These are phyloP conservation scores for Drosophila sordidapex DNA, from an alignment of 2,888 invertebrate genomes.

Conservation along the genomic window DNA sequence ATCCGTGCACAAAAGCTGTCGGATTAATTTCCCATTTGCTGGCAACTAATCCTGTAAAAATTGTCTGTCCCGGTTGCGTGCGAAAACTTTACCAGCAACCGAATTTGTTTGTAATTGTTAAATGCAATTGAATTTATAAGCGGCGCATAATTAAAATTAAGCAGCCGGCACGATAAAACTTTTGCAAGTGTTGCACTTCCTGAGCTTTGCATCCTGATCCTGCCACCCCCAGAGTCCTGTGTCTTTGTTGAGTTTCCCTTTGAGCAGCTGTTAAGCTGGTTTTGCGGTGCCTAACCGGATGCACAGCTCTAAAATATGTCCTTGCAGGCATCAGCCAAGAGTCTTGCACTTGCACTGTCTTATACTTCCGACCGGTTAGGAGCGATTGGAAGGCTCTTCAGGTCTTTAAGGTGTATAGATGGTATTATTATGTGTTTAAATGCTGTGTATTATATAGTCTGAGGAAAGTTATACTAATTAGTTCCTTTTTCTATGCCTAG, in stretches of 20 bases:
- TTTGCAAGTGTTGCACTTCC: slow-evolving; percentile 70
- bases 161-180: slow-evolving; percentile 68
- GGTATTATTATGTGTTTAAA: background rate
- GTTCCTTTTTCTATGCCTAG: background rate
- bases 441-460: background rate
- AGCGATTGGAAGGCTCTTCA: background rate
- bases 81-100: slow-evolving; percentile 45
- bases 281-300: slow-evolving; percentile 40
- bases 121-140: slow-evolving; percentile 80
- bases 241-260: slow-evolving; percentile 31
- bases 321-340: slow-evolving; percentile 6
- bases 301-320: slow-evolving; percentile 28
- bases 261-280: slow-evolving; percentile 41
- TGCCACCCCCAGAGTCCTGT: slow-evolving; percentile 11
- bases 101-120: slow-evolving; percentile 75
- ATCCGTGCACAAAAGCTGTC: slow-evolving; percentile 37
- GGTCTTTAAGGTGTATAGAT: background rate
- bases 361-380: too few species aligned
- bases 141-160: slow-evolving; percentile 78
- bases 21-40: slow-evolving; percentile 77
- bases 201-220: slow-evolving; percentile 34
- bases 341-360: too few species aligned
- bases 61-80: slow-evolving; percentile 47
- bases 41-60: slow-evolving; percentile 75
- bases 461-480: background rate